phyloP scores from a whole-genome alignment of 1,140 invertebrate genomes.

The Drosophila quadrilineata region DNA sequence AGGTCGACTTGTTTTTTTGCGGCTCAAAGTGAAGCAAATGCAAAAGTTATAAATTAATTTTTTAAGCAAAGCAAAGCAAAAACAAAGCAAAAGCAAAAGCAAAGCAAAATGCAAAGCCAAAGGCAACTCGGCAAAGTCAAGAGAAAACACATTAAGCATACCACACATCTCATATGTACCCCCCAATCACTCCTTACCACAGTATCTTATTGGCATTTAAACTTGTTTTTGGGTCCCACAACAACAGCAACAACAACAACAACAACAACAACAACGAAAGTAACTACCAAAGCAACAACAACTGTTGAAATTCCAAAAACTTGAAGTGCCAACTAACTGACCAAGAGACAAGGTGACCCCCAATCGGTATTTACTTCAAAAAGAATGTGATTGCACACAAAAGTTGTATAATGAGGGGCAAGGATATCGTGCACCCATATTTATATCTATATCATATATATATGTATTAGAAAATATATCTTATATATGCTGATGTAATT shows the following conservation, averaged over 20 bases:
- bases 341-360: conserved; percentile 45
- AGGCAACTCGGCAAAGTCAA: too few species aligned
- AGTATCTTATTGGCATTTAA: conserved; percentile 43
- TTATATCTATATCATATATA: too few species aligned
- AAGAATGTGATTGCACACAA: conserved; percentile 52
- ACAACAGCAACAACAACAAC: not conserved
- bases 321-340: conserved; percentile 33
- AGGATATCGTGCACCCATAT: not conserved
- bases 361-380: conserved; percentile 58
- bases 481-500: too few species aligned
- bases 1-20: conserved; percentile 68
- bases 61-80: conserved; percentile 37
- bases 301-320: conserved; percentile 50
- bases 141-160: conserved; percentile 29
- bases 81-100: too few species aligned
- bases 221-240: conserved; percentile 41
- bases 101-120: too few species aligned
- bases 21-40: conserved; percentile 26
- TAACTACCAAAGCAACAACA: conserved; percentile 10
- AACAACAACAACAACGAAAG: conserved; percentile 15
- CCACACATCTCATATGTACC: conserved; percentile 8
- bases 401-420: conserved; percentile 5
- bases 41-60: conserved; percentile 67
- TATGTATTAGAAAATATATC: too few species aligned
- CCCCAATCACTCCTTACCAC: too few species aligned